Evolutionary conservation across 2,888 invertebrate genomes (phyloP), one percentile per base, ranked within the genome.

Genomic region (Agrochola lota): DNA sequence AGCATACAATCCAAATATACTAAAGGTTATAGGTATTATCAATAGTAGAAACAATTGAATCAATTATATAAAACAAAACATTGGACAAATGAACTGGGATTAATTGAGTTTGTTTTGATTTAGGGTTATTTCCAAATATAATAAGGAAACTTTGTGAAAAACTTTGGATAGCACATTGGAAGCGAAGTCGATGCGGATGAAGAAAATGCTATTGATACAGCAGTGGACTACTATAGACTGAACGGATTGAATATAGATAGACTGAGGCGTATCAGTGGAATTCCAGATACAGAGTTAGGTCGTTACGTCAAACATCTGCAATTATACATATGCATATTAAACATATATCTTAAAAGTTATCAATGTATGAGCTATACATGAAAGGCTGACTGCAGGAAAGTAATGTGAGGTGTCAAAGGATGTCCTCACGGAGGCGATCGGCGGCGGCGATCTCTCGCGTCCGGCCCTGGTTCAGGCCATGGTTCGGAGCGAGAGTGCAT

Each of bases 51-150:
- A 83, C 70, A 78, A 75, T 75, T 78, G 35, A 40, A 66, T 5
- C 46, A 46, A 60, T 81, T 66, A 73, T 67, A 26, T 67, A n/a
- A 75, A 83, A 85, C 76, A 64, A 85, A 85, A 82, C 68, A 75
- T 72, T 71, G 59, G 17, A 17, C 43, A 68, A 78, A 78, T 83
- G 35, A 78, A 75, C 60, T 49, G 55, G 40, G 49, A 67, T 66
- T 46, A 71, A 83, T 84, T 52, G 43, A 71, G 60, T 83, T 77
- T 77, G 70, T 74, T 82, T 72, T 71, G 73, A 70, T 77, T 82
- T 63, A 43, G 62, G 63, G 30, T 77, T 73, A 66, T 72, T 52
- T 66, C 2, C 12, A 46, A 26, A 63, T 71, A 63, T 20, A 69
- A 70, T 43, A 60, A 74, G 11, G 55, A 71, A 73, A 76, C n/a